phyloP scores from a whole-genome alignment of 2,797 vertebrate genomes.

The Lutjanus campechanus region DNA sequence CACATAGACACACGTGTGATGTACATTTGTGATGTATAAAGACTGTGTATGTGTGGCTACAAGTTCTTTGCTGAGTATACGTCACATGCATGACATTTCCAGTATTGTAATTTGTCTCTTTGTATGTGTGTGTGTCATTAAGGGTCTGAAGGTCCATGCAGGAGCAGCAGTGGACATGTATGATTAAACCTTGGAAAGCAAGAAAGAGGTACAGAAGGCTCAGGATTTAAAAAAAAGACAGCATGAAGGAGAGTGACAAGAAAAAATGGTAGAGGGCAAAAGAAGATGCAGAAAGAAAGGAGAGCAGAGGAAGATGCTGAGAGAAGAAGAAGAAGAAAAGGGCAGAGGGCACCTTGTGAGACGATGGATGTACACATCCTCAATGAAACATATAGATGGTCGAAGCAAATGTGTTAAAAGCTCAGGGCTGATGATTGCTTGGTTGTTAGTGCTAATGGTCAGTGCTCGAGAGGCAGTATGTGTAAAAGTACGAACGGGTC shows the following conservation, averaged over 20 bases:
- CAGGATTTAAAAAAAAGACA: background rate
- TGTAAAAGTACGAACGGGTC: slow-evolving; percentile 56
- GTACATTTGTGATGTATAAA: background rate
- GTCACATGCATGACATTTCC: background rate
- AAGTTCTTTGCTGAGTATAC: background rate
- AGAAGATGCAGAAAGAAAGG: background rate
- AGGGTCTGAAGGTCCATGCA: background rate
- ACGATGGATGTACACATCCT: background rate
- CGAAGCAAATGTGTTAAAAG: slow-evolving; percentile 47
- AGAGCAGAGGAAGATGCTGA: background rate
- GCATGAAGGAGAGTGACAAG: slow-evolving; percentile 6
- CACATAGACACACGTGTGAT: background rate
- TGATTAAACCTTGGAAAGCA: background rate
- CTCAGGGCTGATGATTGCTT: slow-evolving; percentile 38
- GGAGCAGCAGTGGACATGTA: background rate
- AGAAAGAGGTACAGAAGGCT: background rate
- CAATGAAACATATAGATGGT: slow-evolving; percentile 23
- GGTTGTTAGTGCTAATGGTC: slow-evolving; percentile 60
- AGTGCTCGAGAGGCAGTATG: slow-evolving; percentile 50
- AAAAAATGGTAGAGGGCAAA: background rate
- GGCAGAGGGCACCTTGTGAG: slow-evolving; percentile 7
- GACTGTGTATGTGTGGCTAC: background rate
- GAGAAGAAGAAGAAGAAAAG: slow-evolving; percentile 12
- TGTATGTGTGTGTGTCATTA: slow-evolving; percentile 1
- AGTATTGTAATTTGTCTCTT: background rate